Base-by-base conservation (phyloP, 2,888 invertebrate species). In the Listrodromus nycthemerus region DNA sequence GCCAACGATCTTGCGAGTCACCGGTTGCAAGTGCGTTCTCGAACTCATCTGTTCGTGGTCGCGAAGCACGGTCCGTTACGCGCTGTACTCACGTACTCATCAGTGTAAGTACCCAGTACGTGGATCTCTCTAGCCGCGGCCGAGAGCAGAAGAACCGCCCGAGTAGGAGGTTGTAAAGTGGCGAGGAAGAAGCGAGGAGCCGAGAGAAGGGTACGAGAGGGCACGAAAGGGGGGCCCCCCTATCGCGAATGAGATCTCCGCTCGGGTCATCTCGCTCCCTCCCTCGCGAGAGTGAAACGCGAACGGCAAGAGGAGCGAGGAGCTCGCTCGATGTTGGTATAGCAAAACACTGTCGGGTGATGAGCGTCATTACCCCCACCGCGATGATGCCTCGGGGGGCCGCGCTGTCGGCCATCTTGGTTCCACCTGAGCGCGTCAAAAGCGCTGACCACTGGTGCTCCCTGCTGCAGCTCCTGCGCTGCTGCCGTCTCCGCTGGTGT, bases 361-460 rank as follows among this genome's bases (percentile, higher is more conserved):
- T 93, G 93, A 93, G 92, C 91, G 92, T 93, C 93, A 93, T 93
- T 93, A 93, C 91, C 92, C 92, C 93, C 91, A 91, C 92, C 83
- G 61, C 75, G 2, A 24, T 30, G 80, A 63, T 77, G 77, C 85
- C 85, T 74, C 84, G 89, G 89, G 41, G 90, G 90, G 90, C 91
- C 89, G 90, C 90, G 78, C 83, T 79, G 90, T 87, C 93, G 91
- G 93, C 93, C 93, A 93, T 93, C 92, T 93, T 93, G 92, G 91
- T 90, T 90, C 88, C 88, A 88, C 88, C 87, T 88, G 87, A 87
- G 85, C 87, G 89, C 88, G 80, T 84, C 83, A 88, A 86, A 87
- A 85, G 78, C 80, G 84, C 83, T 85, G 84, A 86, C 85, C 87
- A 81, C 82, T 85, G 80, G 73, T 30, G 41, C 83, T 83, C 80